Conservation (phyloP, 2,888 invertebrate genomes). For the Meteorus colon region DNA sequence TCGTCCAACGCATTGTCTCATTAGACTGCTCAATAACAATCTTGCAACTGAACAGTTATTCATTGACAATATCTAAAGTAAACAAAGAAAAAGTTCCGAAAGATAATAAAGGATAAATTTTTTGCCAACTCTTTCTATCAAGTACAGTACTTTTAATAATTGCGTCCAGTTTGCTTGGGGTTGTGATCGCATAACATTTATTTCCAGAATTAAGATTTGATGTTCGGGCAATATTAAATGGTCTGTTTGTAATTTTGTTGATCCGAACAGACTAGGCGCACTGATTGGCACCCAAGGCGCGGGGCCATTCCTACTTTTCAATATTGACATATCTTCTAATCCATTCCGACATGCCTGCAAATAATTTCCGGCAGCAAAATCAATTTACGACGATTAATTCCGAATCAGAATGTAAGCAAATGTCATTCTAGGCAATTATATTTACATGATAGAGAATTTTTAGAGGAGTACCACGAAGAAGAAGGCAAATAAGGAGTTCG, state of each 20-base stretch:
- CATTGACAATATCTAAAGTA: conserved; percentile 80
- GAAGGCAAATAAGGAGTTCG: conserved; percentile 83
- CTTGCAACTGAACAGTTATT: conserved; percentile 80
- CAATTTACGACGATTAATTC: neutral
- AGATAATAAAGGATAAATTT: conserved; percentile 17
- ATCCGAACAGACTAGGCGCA: conserved; percentile 76
- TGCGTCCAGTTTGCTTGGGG: conserved; percentile 87
- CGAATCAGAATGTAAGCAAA: neutral
- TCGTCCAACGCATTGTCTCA: conserved; percentile 54
- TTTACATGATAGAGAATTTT: conserved; percentile 84
- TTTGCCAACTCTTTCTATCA: neutral
- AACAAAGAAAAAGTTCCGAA: neutral
- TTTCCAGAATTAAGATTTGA: conserved; percentile 81
- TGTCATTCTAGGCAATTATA: neutral
- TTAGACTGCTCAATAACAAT: conserved; percentile 63
- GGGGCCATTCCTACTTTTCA: conserved; percentile 76
- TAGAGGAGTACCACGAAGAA: conserved; percentile 84
- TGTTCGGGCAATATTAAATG: conserved; percentile 74
- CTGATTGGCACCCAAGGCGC: conserved; percentile 83
- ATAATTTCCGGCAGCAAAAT: neutral
- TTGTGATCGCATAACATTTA: conserved; percentile 82
- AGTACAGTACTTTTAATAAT: conserved; percentile 79
- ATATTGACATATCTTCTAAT: conserved; percentile 76
- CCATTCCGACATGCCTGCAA: conserved; percentile 74
- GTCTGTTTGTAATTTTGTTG: conserved; percentile 65